Conservation (phyloP, 2,888 invertebrate genomes). For the Polydrusus tereticollis region DNA sequence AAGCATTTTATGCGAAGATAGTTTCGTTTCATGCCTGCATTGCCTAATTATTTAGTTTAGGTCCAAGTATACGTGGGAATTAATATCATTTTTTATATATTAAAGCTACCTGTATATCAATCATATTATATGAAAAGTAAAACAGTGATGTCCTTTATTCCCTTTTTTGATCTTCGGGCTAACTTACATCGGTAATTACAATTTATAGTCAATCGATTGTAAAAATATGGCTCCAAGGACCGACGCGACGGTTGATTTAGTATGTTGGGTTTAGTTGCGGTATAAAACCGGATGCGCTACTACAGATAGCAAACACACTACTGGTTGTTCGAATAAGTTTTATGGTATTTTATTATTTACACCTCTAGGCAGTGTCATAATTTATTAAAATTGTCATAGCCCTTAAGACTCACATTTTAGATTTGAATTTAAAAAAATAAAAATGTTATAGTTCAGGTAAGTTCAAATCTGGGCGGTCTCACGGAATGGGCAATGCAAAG, state of each 20-base stretch:
- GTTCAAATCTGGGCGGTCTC: no score
- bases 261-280: conserved; percentile 11
- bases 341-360: neutral
- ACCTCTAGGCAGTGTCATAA: neutral
- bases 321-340: conserved; percentile 10
- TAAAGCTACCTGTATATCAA: no score
- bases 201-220: conserved; percentile 19
- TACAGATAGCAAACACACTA: conserved; percentile 18
- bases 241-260: conserved; percentile 13
- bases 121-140: neutral
- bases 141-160: neutral
- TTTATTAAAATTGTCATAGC: no score
- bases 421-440: no score
- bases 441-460: no score
- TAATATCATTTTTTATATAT: no score
- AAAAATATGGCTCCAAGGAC: conserved; percentile 5
- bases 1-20: neutral
- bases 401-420: no score
- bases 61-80: no score
- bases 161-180: neutral
- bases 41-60: no score
- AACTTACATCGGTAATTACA: conserved; percentile 9
- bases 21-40: no score
- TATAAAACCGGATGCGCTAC: conserved; percentile 26
- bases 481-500: no score